Conservation (phyloP, 2,888 invertebrate species). For the Esperia sulphurella region DNA sequence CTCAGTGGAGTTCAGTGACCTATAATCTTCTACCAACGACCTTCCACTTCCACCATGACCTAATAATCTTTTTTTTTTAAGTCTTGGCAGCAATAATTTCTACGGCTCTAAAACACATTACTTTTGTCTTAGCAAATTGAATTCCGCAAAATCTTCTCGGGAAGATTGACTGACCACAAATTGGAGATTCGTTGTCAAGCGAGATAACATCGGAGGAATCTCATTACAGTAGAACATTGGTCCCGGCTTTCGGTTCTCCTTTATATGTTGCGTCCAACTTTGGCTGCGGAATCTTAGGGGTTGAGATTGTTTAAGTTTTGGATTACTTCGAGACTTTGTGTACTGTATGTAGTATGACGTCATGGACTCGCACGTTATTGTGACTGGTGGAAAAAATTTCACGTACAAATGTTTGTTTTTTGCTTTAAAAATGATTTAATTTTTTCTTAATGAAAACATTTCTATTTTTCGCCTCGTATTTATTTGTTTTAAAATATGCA, state of each 20-base stretch:
- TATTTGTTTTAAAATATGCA: too few species aligned
- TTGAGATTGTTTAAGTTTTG: conserved; percentile 36
- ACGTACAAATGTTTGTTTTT: too few species aligned
- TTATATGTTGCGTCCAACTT: conserved; percentile 55
- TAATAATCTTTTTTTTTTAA: conserved; percentile 25
- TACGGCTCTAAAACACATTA: conserved; percentile 46
- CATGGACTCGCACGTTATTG: too few species aligned
- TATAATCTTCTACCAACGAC: not conserved
- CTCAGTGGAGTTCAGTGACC: too few species aligned
- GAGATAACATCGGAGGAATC: conserved; percentile 73
- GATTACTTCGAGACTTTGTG: not conserved
- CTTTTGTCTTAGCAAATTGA: conserved; percentile 73
- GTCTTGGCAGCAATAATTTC: conserved; percentile 33
- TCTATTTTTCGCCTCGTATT: too few species aligned
- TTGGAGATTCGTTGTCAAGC: conserved; percentile 73
- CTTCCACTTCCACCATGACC: not conserved
- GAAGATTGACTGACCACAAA: conserved; percentile 76
- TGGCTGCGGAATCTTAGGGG: conserved; percentile 47
- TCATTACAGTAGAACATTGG: conserved; percentile 67
- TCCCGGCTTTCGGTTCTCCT: conserved; percentile 40
- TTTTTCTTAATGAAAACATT: too few species aligned
- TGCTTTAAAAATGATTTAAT: too few species aligned
- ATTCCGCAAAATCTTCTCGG: conserved; percentile 56
- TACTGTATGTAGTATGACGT: too few species aligned
- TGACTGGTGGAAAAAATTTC: too few species aligned